Percentiles rank a stretch among this genome's conserved stretches.
These are phyloP conservation scores for Dissostichus mawsoni DNA, from an alignment of 2,113 vertebrate species.

Conservation along the genomic window DNA sequence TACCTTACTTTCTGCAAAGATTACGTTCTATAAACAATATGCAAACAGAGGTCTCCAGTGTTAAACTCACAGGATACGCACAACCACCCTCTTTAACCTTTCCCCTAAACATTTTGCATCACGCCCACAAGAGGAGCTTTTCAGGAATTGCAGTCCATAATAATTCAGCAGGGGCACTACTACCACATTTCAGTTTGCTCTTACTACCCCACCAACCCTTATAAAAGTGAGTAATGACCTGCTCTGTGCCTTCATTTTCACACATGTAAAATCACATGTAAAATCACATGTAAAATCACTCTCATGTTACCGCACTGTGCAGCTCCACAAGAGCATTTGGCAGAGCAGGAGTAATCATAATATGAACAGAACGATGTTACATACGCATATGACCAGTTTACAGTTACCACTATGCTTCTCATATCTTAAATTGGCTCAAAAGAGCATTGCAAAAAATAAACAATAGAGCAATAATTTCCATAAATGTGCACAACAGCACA, in stretches of 20 bases:
- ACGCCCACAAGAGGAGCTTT: not conserved
- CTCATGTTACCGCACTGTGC: not conserved
- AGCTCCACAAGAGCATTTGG: slow-evolving; percentile 16
- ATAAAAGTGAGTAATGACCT: not conserved
- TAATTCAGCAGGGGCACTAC: not conserved
- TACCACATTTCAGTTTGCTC: not conserved
- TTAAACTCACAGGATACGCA: not conserved
- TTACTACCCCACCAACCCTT: not conserved
- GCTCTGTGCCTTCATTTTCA: not conserved
- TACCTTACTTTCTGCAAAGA: not conserved
- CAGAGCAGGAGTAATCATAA: not conserved
- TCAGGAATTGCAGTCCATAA: not conserved
- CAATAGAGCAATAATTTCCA: too few relatives aligned
- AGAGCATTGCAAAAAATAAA: not conserved
- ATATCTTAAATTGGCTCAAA: not conserved
- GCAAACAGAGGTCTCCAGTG: not conserved
- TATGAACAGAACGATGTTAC: slow-evolving; percentile 4
- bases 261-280: too few relatives aligned
- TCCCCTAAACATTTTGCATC: not conserved
- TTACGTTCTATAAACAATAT: not conserved
- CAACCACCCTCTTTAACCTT: not conserved
- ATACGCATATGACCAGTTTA: slow-evolving; percentile 11
- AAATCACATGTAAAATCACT: not conserved
- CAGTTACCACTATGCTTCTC: not conserved
- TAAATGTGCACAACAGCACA: not conserved